Evolutionary conservation across 2,888 invertebrate genomes (phyloP), one percentile per base, ranked within the genome.

Genomic region (Drosophila conformis): DNA sequence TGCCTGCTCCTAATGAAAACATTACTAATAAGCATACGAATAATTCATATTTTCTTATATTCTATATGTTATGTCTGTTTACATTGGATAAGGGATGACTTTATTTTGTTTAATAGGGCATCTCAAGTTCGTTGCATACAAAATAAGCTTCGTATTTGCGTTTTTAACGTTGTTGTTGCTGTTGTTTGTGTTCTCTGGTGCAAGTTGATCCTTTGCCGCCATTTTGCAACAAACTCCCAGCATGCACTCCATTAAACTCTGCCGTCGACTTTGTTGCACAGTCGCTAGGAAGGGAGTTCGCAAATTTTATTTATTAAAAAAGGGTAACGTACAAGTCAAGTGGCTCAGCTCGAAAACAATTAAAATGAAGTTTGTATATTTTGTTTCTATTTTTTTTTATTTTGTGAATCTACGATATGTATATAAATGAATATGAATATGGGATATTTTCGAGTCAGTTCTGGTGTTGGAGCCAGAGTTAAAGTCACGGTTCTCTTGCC

Each of bases 121-220:
- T 59, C 53, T 31, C 18, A 49, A 38, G 11, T 74, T 52, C 72
- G 76, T 46, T 35, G n/a, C n/a, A 11, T 40, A 11, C 0, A 10
- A n/a, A 27, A 5, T 18, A 0, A 8, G n/a, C 35, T 64, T 63
- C 15, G 31, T 67, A 53, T 62, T 80, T 71, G 72, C 58, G 64
- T 63, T 66, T 71, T 70, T 76, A 56, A 59, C 53, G 36, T 77
- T 76, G 56, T 72, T 64, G 54, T 68, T 64, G 49, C 42, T 76
- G 56, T 59, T 82, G 46, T 60, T 66, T 53, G 51, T 76, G 69
- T 69, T 70, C 82, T 53, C 83, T 80, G 57, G 57, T 70, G 89
- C 90, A 89, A 86, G 79, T 85, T 90, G 90, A 90, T 90, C 86
- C 86, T 86, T 84, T 85, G 86, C 90, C 88, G 90, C 87, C 85